phyloP scores from a whole-genome alignment of 2,888 invertebrate genomes.

The Mythimna loreyi region DNA sequence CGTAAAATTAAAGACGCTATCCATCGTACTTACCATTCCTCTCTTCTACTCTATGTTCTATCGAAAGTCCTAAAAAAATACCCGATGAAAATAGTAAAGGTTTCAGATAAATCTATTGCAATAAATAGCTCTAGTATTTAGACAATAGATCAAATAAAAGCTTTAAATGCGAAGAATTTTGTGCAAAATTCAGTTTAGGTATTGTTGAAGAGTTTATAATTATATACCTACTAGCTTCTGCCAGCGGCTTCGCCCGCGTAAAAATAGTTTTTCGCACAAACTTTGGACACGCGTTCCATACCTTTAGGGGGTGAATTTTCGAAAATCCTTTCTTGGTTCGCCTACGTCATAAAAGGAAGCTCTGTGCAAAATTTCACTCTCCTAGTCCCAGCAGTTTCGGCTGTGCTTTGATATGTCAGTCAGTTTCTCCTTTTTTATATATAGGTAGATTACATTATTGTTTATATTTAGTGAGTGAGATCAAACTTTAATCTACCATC shows the following conservation, averaged over 20 bases:
- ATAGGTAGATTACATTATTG: too few species aligned
- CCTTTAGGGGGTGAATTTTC: too few species aligned
- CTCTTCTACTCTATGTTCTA: neutral
- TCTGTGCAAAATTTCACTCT: too few species aligned
- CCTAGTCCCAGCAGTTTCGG: too few species aligned
- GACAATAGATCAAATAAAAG: neutral
- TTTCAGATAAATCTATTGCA: neutral
- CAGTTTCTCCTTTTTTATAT: too few species aligned
- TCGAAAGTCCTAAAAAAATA: neutral
- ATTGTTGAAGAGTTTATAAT: neutral
- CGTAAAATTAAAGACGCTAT: neutral
- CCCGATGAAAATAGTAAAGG: neutral
- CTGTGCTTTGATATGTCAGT: too few species aligned
- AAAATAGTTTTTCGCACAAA: too few species aligned
- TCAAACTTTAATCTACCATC: constrained; percentile 16
- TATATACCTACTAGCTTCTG: too few species aligned
- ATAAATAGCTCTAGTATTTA: neutral
- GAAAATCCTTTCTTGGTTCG: too few species aligned
- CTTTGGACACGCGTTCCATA: too few species aligned
- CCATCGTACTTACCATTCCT: neutral
- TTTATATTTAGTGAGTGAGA: constrained; percentile 14
- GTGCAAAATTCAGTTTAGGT: neutral
- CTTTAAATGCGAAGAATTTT: neutral
- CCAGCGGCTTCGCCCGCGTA: too few species aligned
- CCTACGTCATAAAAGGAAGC: too few species aligned